Base-by-base conservation (phyloP, 2,888 invertebrate species). In the Tenthredo livida region DNA sequence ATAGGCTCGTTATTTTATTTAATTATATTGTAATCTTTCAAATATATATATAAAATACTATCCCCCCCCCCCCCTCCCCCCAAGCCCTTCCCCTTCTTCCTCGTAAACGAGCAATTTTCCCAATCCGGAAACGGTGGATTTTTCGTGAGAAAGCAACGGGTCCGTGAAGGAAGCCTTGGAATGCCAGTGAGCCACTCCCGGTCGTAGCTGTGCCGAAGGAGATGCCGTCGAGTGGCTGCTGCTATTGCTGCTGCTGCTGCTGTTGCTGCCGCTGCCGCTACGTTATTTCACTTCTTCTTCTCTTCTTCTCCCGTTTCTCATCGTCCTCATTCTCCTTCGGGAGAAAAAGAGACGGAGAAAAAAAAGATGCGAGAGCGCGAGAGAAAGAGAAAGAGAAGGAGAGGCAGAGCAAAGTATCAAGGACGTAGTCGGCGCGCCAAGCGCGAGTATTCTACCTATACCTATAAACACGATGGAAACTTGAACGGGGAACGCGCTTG, bases 181-280 rank as follows among this genome's bases (percentile, higher is more conserved):
- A 89, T 89, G 90, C 87, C 87, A 88, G 87, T 87, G 88, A 89
- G 90, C 89, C 90, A 88, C 90, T 90, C 90, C 90, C 88, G 90
- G 87, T 87, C 87, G 87, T 87, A 83, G 83, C 47, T 67, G 29
- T 47, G 70, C 67, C 83, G 33, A 37, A 80, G 80, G 80, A 80
- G 80, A 58, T 40, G 61, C 65, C 37, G 80, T 80, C 80, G 61
- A 80, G 80, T 80, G 61, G 80, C 61, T 80, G 61, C 37, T 58
- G 61, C 37, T 25, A 15, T 15, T 77, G 77, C 77, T 12, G 78
- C 37, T 78, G 58, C 9, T 33, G 29, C 29, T 58, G 61, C 37
- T 25, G 25, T 15, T 77, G 77, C 77, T 12, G 78, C 37, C 58
- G 58, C 9, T 33, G 29, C 29, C n/a, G n/a, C n/a, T n/a, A n/a